Conservation (phyloP, 2,797 vertebrate genomes). For the Zalophus californianus region DNA sequence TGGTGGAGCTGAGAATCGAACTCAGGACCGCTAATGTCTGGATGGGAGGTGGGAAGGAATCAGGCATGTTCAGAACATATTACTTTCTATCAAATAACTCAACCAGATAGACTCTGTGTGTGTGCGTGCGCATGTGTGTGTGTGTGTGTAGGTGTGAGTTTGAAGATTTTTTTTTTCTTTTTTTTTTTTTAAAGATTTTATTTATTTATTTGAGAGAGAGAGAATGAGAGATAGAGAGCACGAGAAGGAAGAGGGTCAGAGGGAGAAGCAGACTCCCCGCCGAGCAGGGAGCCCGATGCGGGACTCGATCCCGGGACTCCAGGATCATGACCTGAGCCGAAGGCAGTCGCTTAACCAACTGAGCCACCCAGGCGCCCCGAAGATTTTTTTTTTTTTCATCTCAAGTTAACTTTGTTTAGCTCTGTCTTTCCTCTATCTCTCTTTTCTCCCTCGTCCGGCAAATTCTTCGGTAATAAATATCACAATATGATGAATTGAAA, state of each 20-base stretch:
- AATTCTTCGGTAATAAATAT: conserved; percentile 75
- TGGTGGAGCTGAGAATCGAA: neutral
- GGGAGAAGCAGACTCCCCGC: no score
- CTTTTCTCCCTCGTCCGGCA: neutral
- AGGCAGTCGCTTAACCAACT: no score
- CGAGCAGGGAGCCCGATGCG: no score
- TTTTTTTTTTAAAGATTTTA: no score
- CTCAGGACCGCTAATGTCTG: neutral
- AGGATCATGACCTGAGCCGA: no score
- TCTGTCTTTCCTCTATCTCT: neutral
- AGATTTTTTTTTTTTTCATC: neutral
- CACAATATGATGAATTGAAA: conserved; percentile 77
- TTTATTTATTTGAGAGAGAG: no score
- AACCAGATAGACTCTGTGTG: neutral
- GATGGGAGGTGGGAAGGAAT: neutral
- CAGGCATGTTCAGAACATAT: neutral
- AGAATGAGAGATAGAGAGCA: no score
- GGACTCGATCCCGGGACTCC: no score
- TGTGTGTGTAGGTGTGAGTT: neutral
- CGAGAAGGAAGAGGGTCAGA: no score
- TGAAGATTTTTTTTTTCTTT: neutral
- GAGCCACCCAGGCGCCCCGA: no score
- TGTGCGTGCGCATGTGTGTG: neutral
- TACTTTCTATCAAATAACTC: neutral
- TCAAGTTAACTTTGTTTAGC: neutral